These are phyloP conservation scores for Halictus rubicundus DNA, from an alignment of 1,140 invertebrate species.

Conservation along the genomic window DNA sequence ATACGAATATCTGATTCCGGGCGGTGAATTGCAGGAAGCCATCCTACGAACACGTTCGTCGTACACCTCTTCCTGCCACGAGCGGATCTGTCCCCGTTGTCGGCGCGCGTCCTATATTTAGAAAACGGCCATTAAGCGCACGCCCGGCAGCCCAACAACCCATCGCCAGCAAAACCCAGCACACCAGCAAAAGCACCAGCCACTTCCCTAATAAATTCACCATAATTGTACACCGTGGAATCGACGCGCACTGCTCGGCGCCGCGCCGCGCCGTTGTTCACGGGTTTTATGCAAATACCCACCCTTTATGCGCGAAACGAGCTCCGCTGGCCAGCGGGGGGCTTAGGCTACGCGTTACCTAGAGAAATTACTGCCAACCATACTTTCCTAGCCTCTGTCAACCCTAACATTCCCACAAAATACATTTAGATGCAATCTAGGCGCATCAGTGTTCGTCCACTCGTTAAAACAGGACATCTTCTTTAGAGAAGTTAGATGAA, in stretches of 20 bases:
- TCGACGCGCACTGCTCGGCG: neutral
- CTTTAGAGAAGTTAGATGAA: too few species aligned
- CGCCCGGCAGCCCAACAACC: neutral
- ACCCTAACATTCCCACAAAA: too few species aligned
- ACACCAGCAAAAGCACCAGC: neutral
- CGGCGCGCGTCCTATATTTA: conserved; percentile 55
- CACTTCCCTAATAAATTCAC: conserved; percentile 45
- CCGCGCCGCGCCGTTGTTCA: neutral
- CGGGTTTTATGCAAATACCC: conserved; percentile 39
- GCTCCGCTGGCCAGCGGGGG: too few species aligned
- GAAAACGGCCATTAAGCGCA: conserved; percentile 42
- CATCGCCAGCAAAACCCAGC: too few species aligned
- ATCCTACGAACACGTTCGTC: conserved; percentile 53
- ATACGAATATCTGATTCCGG: conserved; percentile 62
- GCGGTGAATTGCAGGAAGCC: conserved; percentile 57
- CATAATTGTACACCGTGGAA: conserved; percentile 28
- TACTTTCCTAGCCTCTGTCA: too few species aligned
- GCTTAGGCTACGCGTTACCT: too few species aligned
- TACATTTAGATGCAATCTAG: too few species aligned
- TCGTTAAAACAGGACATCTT: too few species aligned
- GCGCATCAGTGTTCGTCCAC: too few species aligned
- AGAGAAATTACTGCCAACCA: too few species aligned
- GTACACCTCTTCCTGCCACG: conserved; percentile 59
- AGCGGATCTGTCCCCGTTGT: conserved; percentile 28
- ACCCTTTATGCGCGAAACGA: neutral